Evolutionary conservation across 2,888 invertebrate species (phyloP).

Genomic region (Lasioglossum zephyrum): DNA sequence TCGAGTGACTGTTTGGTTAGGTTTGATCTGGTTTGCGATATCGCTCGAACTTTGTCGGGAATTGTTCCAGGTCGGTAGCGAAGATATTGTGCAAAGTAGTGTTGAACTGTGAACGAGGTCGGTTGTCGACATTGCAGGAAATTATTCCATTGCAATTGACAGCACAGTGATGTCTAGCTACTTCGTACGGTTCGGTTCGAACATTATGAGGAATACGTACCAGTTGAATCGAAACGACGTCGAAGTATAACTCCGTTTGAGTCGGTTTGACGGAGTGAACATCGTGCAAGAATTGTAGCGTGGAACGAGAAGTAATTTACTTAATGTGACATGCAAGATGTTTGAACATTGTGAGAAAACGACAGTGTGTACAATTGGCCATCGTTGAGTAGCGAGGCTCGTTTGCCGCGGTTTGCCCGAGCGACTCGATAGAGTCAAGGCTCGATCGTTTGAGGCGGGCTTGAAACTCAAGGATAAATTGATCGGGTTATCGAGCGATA

Average conservation of each 20-base stretch:
- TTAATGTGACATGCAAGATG: no score
- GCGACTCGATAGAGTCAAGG: background rate
- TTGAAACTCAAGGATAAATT: conserved; percentile 5
- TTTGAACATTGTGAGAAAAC: background rate
- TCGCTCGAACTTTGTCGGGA: background rate
- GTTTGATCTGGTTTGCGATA: background rate
- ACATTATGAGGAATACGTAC: background rate
- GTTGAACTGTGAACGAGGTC: background rate
- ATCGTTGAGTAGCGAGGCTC: background rate
- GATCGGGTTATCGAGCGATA: conserved; percentile 9
- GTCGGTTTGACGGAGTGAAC: background rate
- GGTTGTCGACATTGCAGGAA: background rate
- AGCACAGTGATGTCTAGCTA: background rate
- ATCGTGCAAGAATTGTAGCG: background rate
- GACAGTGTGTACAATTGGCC: background rate
- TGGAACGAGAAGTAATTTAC: background rate
- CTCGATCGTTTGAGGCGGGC: background rate
- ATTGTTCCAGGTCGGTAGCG: background rate
- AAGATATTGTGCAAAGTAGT: background rate
- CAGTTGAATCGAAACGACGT: background rate
- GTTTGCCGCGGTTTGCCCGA: background rate
- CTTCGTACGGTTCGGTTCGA: background rate
- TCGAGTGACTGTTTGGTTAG: background rate
- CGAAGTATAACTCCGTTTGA: background rate
- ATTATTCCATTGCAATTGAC: background rate